Percentiles rank a stretch among this genome's conserved stretches.
Evolutionary conservation across 2,888 invertebrate genomes (phyloP).

Genomic region (Watsonalla cultraria): DNA sequence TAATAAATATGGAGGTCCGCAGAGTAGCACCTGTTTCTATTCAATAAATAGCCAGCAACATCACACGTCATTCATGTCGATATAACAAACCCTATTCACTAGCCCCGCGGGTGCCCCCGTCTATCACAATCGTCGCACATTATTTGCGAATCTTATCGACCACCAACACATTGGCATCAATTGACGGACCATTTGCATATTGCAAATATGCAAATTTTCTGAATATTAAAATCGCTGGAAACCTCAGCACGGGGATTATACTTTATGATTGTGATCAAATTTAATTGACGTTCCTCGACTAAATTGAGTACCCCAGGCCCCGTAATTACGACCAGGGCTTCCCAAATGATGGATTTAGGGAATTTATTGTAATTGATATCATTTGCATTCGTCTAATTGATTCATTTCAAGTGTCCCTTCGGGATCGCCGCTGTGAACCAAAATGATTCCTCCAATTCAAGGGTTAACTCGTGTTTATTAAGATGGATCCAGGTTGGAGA

Average conservation of each 20-base stretch:
- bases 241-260: conserved; percentile 6
- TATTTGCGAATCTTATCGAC: background rate
- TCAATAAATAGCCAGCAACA: no score
- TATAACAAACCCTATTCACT: no score
- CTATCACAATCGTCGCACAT: conserved; percentile 2
- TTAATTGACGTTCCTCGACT: conserved; percentile 17
- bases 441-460: no score
- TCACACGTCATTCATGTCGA: no score
- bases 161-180: conserved; percentile 5
- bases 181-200: conserved; percentile 8
- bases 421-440: background rate
- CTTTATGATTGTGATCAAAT: conserved; percentile 14
- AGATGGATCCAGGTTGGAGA: no score
- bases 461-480: no score
- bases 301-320: conserved; percentile 18
- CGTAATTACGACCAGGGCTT: conserved; percentile 16
- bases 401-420: background rate
- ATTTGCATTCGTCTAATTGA: conserved; percentile 13
- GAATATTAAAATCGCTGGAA: conserved; percentile 3
- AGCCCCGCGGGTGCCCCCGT: conserved; percentile 5
- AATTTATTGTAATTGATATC: conserved; percentile 11
- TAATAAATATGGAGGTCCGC: no score
- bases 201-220: conserved; percentile 6
- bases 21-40: no score
- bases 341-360: conserved; percentile 2